Conservation (phyloP, 2,888 invertebrate species). For the Flexamia atlantica region DNA sequence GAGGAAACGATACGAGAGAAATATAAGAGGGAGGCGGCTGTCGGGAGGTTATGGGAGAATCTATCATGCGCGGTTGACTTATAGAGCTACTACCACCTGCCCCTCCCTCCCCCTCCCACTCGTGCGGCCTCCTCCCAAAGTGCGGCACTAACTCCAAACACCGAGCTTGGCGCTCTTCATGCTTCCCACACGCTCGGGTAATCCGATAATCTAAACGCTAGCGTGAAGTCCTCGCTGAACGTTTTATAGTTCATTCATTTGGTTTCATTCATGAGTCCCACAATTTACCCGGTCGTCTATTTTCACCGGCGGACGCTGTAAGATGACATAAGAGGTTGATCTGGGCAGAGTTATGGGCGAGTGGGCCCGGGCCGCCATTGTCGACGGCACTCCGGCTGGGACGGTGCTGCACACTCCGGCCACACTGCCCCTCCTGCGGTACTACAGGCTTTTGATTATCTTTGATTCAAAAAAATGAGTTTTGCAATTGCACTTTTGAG, state of each 20-base stretch:
- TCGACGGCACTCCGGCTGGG: background rate
- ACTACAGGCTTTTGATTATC: too few species aligned
- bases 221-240: slow-evolving; percentile 61
- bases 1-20: slow-evolving; percentile 29
- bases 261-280: slow-evolving; percentile 61
- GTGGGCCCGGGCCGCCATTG: slow-evolving; percentile 44
- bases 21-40: background rate
- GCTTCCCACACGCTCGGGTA: slow-evolving; percentile 59
- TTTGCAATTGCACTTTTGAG: too few species aligned
- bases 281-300: slow-evolving; percentile 46
- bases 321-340: slow-evolving; percentile 59
- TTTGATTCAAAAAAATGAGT: too few species aligned
- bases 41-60: slow-evolving; percentile 58
- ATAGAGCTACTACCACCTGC: slow-evolving; percentile 61
- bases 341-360: slow-evolving; percentile 29
- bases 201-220: slow-evolving; percentile 59
- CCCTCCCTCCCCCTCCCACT: slow-evolving; percentile 29
- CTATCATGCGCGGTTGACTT: slow-evolving; percentile 61
- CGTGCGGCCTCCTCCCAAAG: slow-evolving; percentile 26
- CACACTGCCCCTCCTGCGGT: too few species aligned
- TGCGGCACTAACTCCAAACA: slow-evolving; percentile 8
- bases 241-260: slow-evolving; percentile 64
- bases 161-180: slow-evolving; percentile 58
- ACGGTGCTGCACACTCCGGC: background rate
- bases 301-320: slow-evolving; percentile 36